Evolutionary conservation across 2,888 invertebrate genomes (phyloP), one percentile per base, ranked within the genome.

Genomic region (Schrankia costaestrigalis): DNA sequence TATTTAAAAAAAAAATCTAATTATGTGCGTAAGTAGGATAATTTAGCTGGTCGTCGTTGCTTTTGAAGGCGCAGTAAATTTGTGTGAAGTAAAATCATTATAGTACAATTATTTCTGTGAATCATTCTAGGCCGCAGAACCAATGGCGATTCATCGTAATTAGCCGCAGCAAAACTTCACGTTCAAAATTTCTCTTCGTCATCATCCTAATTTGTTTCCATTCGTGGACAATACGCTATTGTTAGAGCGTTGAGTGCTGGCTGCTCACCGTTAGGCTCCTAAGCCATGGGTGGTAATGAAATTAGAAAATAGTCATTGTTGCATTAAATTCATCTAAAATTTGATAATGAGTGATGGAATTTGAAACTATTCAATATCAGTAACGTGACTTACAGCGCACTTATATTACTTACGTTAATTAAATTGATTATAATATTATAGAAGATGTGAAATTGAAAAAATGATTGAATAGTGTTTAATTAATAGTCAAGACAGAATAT

Each of bases 251-350:
- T 40, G 53, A 46, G 35, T 47, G 53, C 34, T 46, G 48, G 41
- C 49, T 51, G 44, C 39, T 44, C 47, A 31, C 38, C 41, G 42
- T 42, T 40, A 42, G 38, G 34, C 38, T 60, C 31, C 14, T 30
- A 15, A 44, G 9, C 75, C 55, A 77, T 82, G 80, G 83, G 85
- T 80, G 85, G 84, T 83, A 82, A 84, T 81, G 73, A 79, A 79
- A 84, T 83, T 76, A 82, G 60, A 59, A 73, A 62, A 70, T 63
- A 71, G 76, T 78, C 78, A 83, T 83, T 83, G 77, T 79, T 76
- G 74, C 77, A 75, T 82, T 75, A 77, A 80, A 82, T 82, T 81
- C 69, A 56, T 63, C 73, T 73, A 56, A 75, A 74, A 76, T 74
- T 69, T 69, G 57, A 74, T 77, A 78, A 79, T 77, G 63, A 66